Conservation (phyloP, 2,113 vertebrate genomes). For the Edolisoma coerulescens region DNA sequence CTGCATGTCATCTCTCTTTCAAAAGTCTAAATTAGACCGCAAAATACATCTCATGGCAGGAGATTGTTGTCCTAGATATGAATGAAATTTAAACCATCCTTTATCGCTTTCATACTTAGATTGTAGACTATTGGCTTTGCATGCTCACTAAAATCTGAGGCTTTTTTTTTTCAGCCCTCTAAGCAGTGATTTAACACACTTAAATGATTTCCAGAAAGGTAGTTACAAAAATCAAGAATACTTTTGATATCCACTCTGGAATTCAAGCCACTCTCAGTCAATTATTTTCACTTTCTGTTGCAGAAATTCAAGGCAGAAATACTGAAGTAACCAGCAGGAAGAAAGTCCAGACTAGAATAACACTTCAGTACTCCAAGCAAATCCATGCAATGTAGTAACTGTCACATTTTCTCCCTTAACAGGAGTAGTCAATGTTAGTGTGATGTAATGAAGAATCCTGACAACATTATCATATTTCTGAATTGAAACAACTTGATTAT, state of each 20-base stretch:
- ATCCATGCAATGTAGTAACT: not conserved
- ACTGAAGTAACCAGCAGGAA: not conserved
- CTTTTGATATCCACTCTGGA: not conserved
- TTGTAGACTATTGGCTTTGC: not conserved
- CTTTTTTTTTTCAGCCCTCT: not conserved
- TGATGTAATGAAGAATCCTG: slow-evolving; percentile 10
- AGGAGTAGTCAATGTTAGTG: not conserved
- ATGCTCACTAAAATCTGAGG: not conserved
- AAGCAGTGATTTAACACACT: not conserved
- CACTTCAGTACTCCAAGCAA: not conserved
- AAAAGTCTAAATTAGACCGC: not conserved
- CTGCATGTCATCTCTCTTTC: not conserved
- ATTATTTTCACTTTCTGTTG: not conserved
- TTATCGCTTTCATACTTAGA: not conserved
- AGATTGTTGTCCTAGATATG: not conserved
- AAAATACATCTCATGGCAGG: not conserved
- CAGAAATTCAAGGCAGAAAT: not conserved
- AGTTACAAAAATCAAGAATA: not conserved
- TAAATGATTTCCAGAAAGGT: not conserved
- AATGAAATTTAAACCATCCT: not conserved
- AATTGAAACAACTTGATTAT: not conserved
- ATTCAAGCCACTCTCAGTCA: not conserved
- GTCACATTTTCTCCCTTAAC: not conserved
- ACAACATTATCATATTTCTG: not conserved
- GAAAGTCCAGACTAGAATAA: not conserved